Conservation (phyloP, 2,797 vertebrate species). For the Alcedo atthis region DNA sequence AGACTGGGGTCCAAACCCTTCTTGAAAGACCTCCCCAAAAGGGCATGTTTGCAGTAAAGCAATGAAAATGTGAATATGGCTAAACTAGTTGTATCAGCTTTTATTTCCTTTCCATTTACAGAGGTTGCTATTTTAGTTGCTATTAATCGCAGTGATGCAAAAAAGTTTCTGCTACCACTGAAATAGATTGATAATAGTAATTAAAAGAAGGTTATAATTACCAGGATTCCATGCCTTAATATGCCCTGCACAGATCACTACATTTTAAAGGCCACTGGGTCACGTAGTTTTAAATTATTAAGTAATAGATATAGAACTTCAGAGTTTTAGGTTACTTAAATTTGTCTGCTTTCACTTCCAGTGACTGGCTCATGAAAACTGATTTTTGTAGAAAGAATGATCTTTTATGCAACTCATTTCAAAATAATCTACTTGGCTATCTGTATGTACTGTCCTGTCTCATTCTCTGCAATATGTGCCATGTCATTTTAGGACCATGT, state of each 20-base stretch:
- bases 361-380: background rate
- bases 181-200: background rate
- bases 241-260: background rate
- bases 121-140: background rate
- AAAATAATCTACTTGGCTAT: background rate
- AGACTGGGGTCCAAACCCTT: background rate
- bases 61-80: background rate
- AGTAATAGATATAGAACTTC: background rate
- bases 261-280: constrained; percentile 28
- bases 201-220: background rate
- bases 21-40: background rate
- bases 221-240: background rate
- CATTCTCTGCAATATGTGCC: accelerated
- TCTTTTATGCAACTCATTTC: background rate
- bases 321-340: background rate
- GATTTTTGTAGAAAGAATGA: background rate
- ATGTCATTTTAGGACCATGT: background rate
- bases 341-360: constrained; percentile 24
- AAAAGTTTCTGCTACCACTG: background rate
- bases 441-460: too few species aligned
- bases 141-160: background rate
- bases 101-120: constrained; percentile 1
- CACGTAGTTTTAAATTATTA: background rate
- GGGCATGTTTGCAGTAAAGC: background rate
- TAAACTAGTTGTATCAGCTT: background rate